Evolutionary conservation across 2,888 invertebrate species (phyloP), one percentile per base, ranked within the genome.

Genomic region (Diarsia brunnea): DNA sequence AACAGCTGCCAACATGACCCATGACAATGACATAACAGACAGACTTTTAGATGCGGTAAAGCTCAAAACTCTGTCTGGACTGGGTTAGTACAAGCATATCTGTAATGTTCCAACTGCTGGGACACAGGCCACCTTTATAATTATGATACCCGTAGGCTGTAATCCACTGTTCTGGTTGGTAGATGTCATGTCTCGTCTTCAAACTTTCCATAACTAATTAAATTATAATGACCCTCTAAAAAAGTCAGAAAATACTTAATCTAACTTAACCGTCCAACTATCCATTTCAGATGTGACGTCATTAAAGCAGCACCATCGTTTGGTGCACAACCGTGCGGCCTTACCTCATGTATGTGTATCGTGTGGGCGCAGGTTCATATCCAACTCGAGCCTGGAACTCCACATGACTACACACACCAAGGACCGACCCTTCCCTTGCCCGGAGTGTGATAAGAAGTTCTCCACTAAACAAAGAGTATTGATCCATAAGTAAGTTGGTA

Each of bases 381-480:
- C 89, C 8, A 90, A 88, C 63, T 90, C 92, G 0, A 77, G 82
- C 21, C 88, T 94, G 1, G 92, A 93, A 4, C 67, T 82, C 2
- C 96, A 96, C 84, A 87, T 91, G 70, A 85, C 90, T 1, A 64
- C 85, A 0, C 96, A 96, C 88, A 95, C 96, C 0, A 93, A 93
- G 73, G 93, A 93, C 73, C 87, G 90, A 2, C 94, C 95, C 0
- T 89, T 87, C 73, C 85, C 89, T n/a, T 96, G 96, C 80, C 89
- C 92, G 0, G 58, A 88, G 5, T 96, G 96, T 71, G 91, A 92
- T 0, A 95, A 94, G 79, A 89, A 85, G 53, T 96, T 94, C 79
- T 81, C 92, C 4, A 90, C 89, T 8, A 94, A 92, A 71, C 61
- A 89, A 2, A 84, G 85, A 16, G 74, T 95, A 82, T 2, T 77